Percentiles rank a stretch among this genome's conserved stretches.
Evolutionary conservation across 2,113 vertebrate genomes (phyloP).

Genomic region (Chitala chitala): DNA sequence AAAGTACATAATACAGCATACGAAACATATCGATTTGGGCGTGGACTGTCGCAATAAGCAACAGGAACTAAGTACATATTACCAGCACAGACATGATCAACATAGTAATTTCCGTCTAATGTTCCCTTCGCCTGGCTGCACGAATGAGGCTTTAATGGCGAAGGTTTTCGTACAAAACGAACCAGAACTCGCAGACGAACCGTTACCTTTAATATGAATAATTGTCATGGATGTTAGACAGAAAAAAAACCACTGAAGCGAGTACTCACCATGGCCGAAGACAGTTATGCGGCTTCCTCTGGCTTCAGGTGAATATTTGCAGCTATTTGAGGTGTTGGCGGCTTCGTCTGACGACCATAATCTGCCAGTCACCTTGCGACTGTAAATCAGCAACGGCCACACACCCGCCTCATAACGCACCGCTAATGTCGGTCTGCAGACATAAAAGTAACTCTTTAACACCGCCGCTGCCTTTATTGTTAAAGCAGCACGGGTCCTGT

Average conservation of each 20-base stretch:
- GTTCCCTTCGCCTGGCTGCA: no score
- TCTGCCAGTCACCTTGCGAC: conserved; percentile 28
- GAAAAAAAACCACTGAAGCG: neutral
- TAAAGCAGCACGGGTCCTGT: conserved; percentile 11
- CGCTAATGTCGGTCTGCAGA: neutral
- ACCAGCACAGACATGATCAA: no score
- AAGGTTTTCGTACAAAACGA: no score
- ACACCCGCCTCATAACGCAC: conserved; percentile 21
- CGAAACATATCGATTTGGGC: no score
- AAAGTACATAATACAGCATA: no score
- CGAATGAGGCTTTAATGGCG: no score
- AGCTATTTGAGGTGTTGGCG: conserved; percentile 38
- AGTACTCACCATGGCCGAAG: conserved; percentile 59
- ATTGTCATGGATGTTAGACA: neutral
- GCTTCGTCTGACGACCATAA: conserved; percentile 38
- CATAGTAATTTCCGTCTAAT: no score
- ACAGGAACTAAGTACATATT: no score
- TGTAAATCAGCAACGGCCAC: conserved; percentile 21
- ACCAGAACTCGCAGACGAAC: neutral
- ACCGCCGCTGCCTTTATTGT: conserved; percentile 31
- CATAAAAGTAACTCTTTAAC: neutral
- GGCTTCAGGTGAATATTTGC: conserved; percentile 34
- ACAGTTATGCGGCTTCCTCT: no score
- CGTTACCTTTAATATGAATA: neutral
- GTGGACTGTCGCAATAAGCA: no score